Evolutionary conservation across 2,797 vertebrate species (phyloP).

Genomic region (Enteromius anoplus): DNA sequence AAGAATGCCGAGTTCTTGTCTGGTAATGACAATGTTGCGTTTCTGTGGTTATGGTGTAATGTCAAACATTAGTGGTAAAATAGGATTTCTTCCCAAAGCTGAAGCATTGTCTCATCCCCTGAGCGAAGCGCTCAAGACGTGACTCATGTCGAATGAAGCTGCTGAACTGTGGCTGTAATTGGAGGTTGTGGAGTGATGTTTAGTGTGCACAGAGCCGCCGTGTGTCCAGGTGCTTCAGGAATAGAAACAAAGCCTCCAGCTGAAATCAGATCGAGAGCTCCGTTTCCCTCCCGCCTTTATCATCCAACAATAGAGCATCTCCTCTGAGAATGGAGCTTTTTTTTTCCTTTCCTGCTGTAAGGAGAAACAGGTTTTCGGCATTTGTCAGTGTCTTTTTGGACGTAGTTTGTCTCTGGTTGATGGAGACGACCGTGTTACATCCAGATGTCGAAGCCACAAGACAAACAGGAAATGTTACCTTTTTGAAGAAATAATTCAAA

Average conservation of each 20-base stretch:
- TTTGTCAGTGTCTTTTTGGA: conserved; percentile 2
- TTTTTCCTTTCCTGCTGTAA: neutral
- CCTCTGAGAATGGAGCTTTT: conserved; percentile 15
- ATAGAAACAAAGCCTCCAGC: conserved; percentile 3
- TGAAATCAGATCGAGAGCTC: neutral
- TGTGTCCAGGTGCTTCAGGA: conserved; percentile 12
- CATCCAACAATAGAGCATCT: conserved; percentile 22
- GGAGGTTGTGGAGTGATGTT: conserved; percentile 5
- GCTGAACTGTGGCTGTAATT: conserved; percentile 8
- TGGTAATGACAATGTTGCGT: neutral
- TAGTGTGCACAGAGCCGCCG: neutral
- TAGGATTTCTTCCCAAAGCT: neutral
- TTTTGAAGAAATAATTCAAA: neutral
- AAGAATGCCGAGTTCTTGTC: neutral
- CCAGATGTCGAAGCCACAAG: neutral
- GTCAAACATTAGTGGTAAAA: conserved; percentile 1
- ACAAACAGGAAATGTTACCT: neutral
- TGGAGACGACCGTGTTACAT: neutral
- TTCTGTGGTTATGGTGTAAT: neutral
- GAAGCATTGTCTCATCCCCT: neutral
- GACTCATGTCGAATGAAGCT: conserved; percentile 18
- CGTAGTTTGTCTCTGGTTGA: neutral
- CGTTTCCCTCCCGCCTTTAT: neutral
- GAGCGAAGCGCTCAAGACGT: neutral
- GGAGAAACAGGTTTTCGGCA: neutral